phyloP scores from a whole-genome alignment of 53 echinoderm and acorn worm genomes.

The Actinopyga echinites region DNA sequence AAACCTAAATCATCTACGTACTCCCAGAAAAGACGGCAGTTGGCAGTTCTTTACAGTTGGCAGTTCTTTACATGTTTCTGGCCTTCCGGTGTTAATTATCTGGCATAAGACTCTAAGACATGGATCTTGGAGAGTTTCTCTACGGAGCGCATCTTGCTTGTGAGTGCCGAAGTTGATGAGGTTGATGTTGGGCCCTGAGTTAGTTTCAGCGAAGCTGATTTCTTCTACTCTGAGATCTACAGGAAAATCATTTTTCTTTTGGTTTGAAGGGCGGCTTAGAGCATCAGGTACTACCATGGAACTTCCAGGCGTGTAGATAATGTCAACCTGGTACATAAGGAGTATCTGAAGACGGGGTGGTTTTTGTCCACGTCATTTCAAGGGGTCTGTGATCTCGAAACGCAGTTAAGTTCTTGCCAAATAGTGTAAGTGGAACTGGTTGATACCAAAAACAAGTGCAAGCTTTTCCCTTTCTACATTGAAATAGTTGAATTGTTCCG shows the following conservation, averaged over 20 bases:
- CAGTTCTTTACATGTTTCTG: not conserved
- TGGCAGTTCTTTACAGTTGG: not conserved
- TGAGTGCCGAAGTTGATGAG: constrained; percentile 44
- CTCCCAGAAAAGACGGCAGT: not conserved
- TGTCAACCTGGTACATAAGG: constrained; percentile 55
- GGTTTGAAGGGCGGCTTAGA: constrained; percentile 57
- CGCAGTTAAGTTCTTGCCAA: too few species aligned
- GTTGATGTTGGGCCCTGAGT: not conserved
- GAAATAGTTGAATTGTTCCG: too few species aligned
- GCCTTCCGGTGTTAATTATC: not conserved
- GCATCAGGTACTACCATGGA: constrained; percentile 59
- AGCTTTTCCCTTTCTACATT: too few species aligned
- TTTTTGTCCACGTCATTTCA: too few species aligned
- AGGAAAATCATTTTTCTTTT: not conserved
- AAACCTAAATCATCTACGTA: not conserved
- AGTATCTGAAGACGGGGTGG: constrained; percentile 55
- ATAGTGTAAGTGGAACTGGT: too few species aligned
- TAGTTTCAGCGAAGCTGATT: not conserved
- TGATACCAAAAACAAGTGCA: too few species aligned
- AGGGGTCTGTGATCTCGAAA: too few species aligned
- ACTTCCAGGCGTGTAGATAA: constrained; percentile 53
- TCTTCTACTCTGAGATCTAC: not conserved
- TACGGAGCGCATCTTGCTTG: constrained; percentile 35
- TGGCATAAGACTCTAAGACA: not conserved
- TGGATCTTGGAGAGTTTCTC: constrained; percentile 33